These are phyloP conservation scores for Chanos chanos DNA, from an alignment of 2,797 vertebrate species.

Conservation along the genomic window DNA sequence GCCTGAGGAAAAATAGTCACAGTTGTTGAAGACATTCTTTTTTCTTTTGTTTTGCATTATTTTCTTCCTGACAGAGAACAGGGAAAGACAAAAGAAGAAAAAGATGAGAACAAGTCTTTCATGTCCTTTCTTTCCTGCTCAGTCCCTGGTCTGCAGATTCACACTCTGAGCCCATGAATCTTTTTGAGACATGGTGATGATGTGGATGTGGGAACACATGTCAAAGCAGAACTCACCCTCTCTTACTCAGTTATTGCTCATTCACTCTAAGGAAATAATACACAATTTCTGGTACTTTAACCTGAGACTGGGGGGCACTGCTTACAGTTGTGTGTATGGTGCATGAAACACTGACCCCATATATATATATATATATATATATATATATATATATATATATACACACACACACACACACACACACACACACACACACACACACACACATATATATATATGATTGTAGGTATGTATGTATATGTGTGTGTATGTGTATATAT, in stretches of 20 bases:
- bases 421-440: too few relatives aligned
- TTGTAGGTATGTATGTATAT: neutral
- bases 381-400: too few relatives aligned
- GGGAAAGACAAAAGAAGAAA: neutral
- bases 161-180: slow-evolving; percentile 1
- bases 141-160: neutral
- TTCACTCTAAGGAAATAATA: slow-evolving; percentile 57
- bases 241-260: slow-evolving; percentile 50
- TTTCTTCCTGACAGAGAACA: neutral
- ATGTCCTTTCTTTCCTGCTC: neutral
- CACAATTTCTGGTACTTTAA: slow-evolving; percentile 47
- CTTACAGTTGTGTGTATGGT: neutral
- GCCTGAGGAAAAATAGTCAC: neutral
- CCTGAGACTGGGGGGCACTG: slow-evolving; percentile 31
- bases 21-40: too few relatives aligned
- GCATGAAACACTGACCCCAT: slow-evolving; percentile 35
- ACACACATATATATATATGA: too few relatives aligned
- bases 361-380: too few relatives aligned
- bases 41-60: neutral
- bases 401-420: too few relatives aligned
- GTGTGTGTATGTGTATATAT: neutral
- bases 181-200: neutral
- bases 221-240: slow-evolving; percentile 11
- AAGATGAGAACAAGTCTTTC: neutral
- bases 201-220: slow-evolving; percentile 16